A percentile compares a stretch with the other conserved stretches of the same genome.
phyloP scores from a whole-genome alignment of 2,888 invertebrate species.

The Oeneis ivallda region DNA sequence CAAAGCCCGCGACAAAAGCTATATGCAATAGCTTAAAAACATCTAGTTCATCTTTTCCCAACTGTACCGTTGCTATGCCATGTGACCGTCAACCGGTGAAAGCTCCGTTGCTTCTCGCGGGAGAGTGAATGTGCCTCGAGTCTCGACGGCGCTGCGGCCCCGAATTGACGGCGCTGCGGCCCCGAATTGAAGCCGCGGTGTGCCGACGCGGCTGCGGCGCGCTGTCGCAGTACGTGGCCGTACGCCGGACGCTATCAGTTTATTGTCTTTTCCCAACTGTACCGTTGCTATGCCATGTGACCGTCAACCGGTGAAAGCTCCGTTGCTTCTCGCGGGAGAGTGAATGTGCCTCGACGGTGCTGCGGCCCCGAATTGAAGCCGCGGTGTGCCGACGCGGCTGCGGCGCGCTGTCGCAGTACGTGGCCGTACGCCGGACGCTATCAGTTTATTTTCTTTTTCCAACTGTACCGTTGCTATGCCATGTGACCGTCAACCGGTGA shows the following conservation, averaged over 20 bases:
- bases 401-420: too few relatives aligned
- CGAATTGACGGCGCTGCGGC: constrained; percentile 12
- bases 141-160: neutral
- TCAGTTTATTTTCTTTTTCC: too few relatives aligned
- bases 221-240: too few relatives aligned
- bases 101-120: constrained; percentile 24
- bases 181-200: constrained; percentile 12
- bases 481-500: constrained; percentile 22
- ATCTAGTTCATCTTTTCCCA: neutral
- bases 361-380: constrained; percentile 18
- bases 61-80: neutral
- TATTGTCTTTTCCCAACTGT: neutral
- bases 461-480: neutral
- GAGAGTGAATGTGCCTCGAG: constrained; percentile 12
- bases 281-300: neutral
- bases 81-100: constrained; percentile 24
- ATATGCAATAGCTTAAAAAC: too few relatives aligned
- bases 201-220: neutral
- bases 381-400: neutral
- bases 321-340: constrained; percentile 12
- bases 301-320: constrained; percentile 32
- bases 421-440: too few relatives aligned
- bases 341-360: constrained; percentile 14
- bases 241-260: too few relatives aligned
- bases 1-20: too few relatives aligned